These are phyloP conservation scores for Calameuta filiformis DNA, from an alignment of 2,888 invertebrate species.

Conservation along the genomic window DNA sequence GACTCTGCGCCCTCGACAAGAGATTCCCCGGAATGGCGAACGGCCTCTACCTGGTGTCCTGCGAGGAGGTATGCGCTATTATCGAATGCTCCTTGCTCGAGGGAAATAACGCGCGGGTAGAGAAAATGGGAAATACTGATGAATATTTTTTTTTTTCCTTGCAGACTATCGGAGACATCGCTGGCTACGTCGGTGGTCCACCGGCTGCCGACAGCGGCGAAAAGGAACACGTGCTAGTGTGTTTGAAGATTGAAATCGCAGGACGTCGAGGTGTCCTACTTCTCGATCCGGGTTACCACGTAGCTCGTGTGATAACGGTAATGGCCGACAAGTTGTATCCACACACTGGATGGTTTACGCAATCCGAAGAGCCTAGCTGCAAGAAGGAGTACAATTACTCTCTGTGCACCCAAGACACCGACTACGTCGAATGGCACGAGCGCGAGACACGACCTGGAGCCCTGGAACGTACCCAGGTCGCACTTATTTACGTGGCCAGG, in stretches of 20 bases:
- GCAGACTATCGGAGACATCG: slow-evolving; percentile 66
- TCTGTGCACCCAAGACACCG: slow-evolving; percentile 74
- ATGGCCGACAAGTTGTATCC: slow-evolving; percentile 89
- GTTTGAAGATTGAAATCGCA: slow-evolving; percentile 78
- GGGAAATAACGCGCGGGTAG: background rate
- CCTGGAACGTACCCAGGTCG: slow-evolving; percentile 72
- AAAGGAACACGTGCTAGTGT: slow-evolving; percentile 90
- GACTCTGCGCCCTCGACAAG: slow-evolving; percentile 72
- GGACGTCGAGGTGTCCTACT: slow-evolving; percentile 82
- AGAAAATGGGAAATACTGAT: background rate
- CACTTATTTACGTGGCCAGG: slow-evolving; percentile 82
- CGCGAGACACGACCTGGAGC: slow-evolving; percentile 77
- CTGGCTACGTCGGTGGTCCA: slow-evolving; percentile 63
- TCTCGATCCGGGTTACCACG: slow-evolving; percentile 92
- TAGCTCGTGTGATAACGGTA: slow-evolving; percentile 85
- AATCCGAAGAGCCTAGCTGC: slow-evolving; percentile 80
- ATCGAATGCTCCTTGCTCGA: background rate
- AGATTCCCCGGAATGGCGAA: slow-evolving; percentile 76
- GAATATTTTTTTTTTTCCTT: slow-evolving; percentile 24
- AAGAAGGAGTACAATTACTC: slow-evolving; percentile 88
- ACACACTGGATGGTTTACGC: slow-evolving; percentile 89
- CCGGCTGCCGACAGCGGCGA: slow-evolving; percentile 74
- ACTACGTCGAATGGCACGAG: slow-evolving; percentile 89
- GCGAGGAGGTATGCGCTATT: slow-evolving; percentile 78
- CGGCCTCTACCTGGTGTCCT: slow-evolving; percentile 81